Evolutionary conservation across 2,113 vertebrate species (phyloP), one percentile per base, ranked within the genome.

Genomic region (Mobula hypostoma): DNA sequence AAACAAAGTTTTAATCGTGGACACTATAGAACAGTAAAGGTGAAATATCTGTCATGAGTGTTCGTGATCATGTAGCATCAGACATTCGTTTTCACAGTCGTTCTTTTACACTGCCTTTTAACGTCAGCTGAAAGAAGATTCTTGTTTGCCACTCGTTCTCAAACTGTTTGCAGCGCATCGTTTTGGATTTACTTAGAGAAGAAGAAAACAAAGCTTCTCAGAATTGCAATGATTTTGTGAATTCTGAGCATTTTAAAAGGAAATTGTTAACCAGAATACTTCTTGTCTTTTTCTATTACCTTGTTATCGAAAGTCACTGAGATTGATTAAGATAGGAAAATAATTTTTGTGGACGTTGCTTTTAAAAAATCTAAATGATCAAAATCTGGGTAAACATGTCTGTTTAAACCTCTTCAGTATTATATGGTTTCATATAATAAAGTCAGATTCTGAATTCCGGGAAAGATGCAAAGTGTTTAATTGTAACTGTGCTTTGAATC

Each of bases 331-430:
- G 68, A 93, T 93, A 17, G 21, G 48, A 93, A 93, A 32, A 74
- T 68, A 91, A 91, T 92, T 70, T 48, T 92, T 29, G 19, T 92
- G 85, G 66, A 66, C 85, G 14, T 88, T 11, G 83, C 24, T 88
- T 66, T 88, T 61, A 66, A 66, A 11, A 32, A 17, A 66, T 74
- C 72, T 32, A 79, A 79, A 36, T 66, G 32, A 32, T 29, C 58
- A 19, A 70, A 36, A 56, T 29, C 40, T 56, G 32, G 32, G 32
- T 92, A 32, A 32, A 21, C 66, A 19, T n/a, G 88, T 63, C 3
- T 40, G 40, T 76, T 40, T 40, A 74, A 36, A 40, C 8, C 24
- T 72, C 19, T 93, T 21, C 40, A 93, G 90, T 93, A 70, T 93
- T 72, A 29, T 56, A 6, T 48, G 4, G 19, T 40, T 93, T 56